Evolutionary conservation across 2,113 vertebrate genomes (phyloP), one percentile per base, ranked within the genome.

Genomic region (Nettapus auritus): DNA sequence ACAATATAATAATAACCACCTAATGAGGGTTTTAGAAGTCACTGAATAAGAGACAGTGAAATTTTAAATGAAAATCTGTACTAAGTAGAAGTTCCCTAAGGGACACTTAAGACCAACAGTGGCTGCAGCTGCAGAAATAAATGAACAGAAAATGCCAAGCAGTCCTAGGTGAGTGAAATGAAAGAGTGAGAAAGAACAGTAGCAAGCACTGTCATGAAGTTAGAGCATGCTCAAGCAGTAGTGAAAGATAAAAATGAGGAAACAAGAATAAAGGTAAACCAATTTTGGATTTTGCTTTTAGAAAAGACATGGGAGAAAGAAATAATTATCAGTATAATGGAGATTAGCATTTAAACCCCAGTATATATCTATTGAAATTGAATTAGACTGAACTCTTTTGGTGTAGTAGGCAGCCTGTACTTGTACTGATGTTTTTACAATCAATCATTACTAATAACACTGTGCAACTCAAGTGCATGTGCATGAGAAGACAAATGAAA

Each of bases 391-490:
- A 64, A 8, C 0, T 53, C 64, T 50, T 75, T 82, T 75, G 31
- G 7, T 28, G 23, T 59, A 71, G 55, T 22, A 34, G 2, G 14
- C 19, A 86, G 13, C 25, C 13, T 56, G 6, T 73, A 42, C 6
- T 55, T 6, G 31, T 17, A 50, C 3, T 11, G 10, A 11, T 42
- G 1, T 3, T 50, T 92, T 46, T 4, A 57, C 12, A 78, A 28
- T 48, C 56, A 60, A 33, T 71, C 3, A 28, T 17, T 68, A 36
- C 2, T 34, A 42, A 34, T 28, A 56, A 48, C 44, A 33, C 6
- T 38, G 6, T 1, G 0, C 13, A 76, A 52, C 19, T 60, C 20
- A 40, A 10, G 3, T 53, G 8, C 2, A 0, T 73, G 7, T 5
- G 34, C 7, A n/a, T 13, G 6, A 50, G 20, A 42, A 87, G 69